phyloP scores from a whole-genome alignment of 2,113 vertebrate genomes.

The Rhabdornis inornatus region DNA sequence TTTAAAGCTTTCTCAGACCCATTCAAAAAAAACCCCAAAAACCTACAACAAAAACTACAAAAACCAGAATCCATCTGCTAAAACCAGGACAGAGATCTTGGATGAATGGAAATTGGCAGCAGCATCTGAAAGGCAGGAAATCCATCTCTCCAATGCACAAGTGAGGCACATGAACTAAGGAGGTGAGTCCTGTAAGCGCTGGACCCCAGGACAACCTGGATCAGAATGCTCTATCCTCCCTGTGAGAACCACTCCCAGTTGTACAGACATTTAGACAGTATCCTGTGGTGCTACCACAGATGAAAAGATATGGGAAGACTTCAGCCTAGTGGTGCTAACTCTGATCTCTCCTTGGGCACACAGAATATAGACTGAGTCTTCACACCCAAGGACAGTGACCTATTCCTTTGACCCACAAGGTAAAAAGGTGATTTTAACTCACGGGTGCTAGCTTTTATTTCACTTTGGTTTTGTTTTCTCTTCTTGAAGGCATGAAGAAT shows the following conservation, averaged over 20 bases:
- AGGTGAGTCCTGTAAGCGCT: background rate
- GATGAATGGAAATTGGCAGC: background rate
- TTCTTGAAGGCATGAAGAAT: background rate
- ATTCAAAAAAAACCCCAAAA: fast-evolving
- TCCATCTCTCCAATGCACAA: background rate
- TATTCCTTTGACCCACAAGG: background rate
- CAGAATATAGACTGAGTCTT: background rate
- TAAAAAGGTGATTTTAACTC: background rate
- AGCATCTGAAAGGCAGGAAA: background rate
- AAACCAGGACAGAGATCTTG: background rate
- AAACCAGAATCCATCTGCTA: background rate
- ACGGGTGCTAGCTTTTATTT: background rate
- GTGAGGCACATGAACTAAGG: fast-evolving
- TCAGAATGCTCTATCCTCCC: background rate
- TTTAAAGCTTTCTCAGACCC: background rate
- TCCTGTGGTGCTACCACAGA: fast-evolving
- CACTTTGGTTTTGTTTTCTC: background rate
- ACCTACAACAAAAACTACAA: background rate
- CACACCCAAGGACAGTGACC: background rate
- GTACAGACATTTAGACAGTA: background rate
- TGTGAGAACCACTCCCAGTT: background rate
- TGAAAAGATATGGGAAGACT: background rate
- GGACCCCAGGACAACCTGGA: background rate
- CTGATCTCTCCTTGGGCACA: background rate
- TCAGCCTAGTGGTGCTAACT: background rate